Evolutionary conservation across 2,113 vertebrate genomes (phyloP).

Genomic region (Sorex araneus): DNA sequence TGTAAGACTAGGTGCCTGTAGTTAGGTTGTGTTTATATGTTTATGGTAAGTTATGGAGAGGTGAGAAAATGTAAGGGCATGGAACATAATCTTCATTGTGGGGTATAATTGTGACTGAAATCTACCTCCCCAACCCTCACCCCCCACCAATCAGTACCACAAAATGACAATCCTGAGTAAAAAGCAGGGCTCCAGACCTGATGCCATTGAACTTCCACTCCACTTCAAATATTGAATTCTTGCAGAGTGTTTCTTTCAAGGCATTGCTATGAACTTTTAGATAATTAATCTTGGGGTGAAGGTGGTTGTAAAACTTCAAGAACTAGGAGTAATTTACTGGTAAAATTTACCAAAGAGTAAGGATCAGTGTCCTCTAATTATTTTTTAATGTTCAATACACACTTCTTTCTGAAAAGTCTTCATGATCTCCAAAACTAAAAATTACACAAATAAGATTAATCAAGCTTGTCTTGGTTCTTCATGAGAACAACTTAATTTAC

Average conservation of each 20-base stretch:
- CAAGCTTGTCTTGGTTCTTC: neutral
- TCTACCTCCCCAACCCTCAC: no score
- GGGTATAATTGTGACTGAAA: no score
- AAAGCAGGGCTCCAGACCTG: no score
- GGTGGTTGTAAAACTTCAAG: neutral
- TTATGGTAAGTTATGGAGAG: no score
- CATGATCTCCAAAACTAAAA: neutral
- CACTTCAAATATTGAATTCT: slow-evolving; percentile 38
- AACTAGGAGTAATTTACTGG: neutral
- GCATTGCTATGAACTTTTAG: neutral
- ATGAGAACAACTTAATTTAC: slow-evolving; percentile 19
- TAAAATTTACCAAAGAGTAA: slow-evolving; percentile 28
- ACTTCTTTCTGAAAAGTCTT: neutral
- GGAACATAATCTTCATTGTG: no score
- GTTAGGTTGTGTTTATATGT: no score
- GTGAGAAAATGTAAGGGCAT: no score
- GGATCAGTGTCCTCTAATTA: neutral
- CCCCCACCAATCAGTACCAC: no score
- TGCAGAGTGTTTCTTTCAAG: slow-evolving; percentile 9
- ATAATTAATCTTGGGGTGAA: neutral
- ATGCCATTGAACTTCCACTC: no score
- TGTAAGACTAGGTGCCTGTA: no score
- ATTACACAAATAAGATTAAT: neutral
- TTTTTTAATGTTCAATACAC: neutral
- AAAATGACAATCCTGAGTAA: no score